Evolutionary conservation across 92 coral and sea anemone species (phyloP).

Genomic region (Metridium senile): DNA sequence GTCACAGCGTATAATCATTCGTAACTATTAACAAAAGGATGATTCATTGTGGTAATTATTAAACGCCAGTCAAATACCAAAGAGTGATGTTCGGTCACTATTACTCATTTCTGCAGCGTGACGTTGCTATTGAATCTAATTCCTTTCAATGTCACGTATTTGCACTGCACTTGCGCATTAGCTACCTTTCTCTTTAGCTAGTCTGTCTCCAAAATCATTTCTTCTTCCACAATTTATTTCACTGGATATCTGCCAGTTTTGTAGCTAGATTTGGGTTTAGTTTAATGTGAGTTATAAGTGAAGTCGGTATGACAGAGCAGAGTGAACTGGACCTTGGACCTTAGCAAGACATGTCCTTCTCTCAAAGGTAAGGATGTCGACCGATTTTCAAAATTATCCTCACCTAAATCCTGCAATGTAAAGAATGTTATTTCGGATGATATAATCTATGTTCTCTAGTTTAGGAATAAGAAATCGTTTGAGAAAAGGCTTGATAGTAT

Average conservation of each 20-base stretch:
- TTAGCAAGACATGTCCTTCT: not conserved
- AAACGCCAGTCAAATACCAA: conserved; percentile 31
- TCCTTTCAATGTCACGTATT: conserved; percentile 31
- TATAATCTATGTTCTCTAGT: not conserved
- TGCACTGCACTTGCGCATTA: not conserved
- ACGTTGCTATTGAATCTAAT: not conserved
- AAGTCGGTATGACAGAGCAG: not conserved
- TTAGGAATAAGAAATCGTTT: not conserved
- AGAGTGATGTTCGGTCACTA: not conserved
- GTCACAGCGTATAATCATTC: not conserved
- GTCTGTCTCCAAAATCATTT: conserved; percentile 29
- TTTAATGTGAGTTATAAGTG: not conserved
- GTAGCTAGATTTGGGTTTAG: not conserved
- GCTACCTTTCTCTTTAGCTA: not conserved
- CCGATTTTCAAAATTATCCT: not conserved
- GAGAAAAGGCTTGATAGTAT: not conserved
- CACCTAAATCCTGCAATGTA: not conserved
- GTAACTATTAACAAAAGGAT: not conserved
- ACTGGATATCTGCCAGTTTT: conserved; percentile 3
- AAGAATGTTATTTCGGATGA: not conserved
- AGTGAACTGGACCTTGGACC: conserved; percentile 14
- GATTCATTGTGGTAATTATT: conserved; percentile 5
- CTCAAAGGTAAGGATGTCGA: conserved; percentile 10
- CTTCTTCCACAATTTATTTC: not conserved
- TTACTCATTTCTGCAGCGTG: conserved; percentile 22